Conservation (phyloP, 2,113 vertebrate species). For the Anolis sagrei region DNA sequence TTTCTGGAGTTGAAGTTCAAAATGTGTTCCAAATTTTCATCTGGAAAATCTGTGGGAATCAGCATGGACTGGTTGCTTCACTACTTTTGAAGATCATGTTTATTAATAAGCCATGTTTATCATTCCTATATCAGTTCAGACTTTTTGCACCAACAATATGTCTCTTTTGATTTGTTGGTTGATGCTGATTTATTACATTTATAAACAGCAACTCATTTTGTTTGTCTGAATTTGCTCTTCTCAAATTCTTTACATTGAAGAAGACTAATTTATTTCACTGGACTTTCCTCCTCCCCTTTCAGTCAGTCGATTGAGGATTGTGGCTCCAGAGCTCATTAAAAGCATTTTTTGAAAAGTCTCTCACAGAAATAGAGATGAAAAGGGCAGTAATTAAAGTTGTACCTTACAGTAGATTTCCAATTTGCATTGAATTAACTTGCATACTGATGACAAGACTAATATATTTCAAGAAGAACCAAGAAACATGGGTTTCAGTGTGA, state of each 20-base stretch:
- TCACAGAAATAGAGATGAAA: constrained; percentile 32
- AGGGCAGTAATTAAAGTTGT: constrained; percentile 35
- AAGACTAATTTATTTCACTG: not conserved
- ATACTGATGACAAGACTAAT: constrained; percentile 23
- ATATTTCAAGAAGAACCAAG: not conserved
- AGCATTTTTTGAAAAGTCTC: not conserved
- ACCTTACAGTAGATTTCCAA: constrained; percentile 37
- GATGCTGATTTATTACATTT: not conserved
- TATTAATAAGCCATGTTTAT: not conserved
- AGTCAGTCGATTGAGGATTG: not conserved
- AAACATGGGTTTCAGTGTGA: not conserved
- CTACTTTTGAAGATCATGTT: not conserved
- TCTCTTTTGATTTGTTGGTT: constrained; percentile 2
- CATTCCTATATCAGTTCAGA: not conserved
- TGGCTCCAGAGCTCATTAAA: constrained; percentile 38
- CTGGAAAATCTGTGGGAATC: not conserved
- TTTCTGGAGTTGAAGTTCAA: too few relatives aligned
- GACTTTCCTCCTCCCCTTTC: not conserved
- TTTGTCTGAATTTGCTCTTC: not conserved
- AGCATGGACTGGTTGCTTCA: not conserved
- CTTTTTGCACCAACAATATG: not conserved
- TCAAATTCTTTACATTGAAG: not conserved
- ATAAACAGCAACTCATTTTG: not conserved
- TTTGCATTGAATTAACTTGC: constrained; percentile 24
- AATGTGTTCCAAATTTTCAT: not conserved